Conservation (phyloP, 37 sponge, comb jelly and placozoan genomes). For the Beroe forskalii region DNA sequence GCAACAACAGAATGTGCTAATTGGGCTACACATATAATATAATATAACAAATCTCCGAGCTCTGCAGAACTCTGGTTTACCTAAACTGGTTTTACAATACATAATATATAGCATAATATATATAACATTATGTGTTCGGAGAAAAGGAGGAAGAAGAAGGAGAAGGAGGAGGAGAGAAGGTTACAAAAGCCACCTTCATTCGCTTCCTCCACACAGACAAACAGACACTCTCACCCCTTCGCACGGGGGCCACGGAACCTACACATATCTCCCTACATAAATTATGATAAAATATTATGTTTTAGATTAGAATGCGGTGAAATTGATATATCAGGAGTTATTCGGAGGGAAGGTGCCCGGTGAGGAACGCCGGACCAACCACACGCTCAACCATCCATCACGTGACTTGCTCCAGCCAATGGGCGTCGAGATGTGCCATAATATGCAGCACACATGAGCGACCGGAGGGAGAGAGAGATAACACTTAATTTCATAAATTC, state of each 20-base stretch:
- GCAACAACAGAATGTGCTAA: background rate
- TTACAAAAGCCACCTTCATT: background rate
- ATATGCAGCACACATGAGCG: conserved; percentile 51
- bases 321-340: conserved; percentile 39
- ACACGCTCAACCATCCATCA: background rate
- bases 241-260: background rate
- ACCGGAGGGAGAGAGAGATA: background rate
- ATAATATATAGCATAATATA: background rate
- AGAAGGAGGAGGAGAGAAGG: background rate
- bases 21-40: background rate
- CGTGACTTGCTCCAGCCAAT: conserved; percentile 16
- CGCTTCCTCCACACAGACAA: no score
- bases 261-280: background rate
- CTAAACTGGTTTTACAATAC: background rate
- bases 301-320: conserved; percentile 49
- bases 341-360: background rate
- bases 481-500: conserved; percentile 64
- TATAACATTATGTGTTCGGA: background rate
- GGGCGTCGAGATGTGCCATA: background rate
- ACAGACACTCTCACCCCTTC: no score
- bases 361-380: background rate
- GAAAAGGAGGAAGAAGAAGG: background rate
- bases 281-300: background rate
- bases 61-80: background rate
- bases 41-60: background rate